Evolutionary conservation across 2,888 invertebrate genomes (phyloP).

Genomic region (Callyntrura sp.): DNA sequence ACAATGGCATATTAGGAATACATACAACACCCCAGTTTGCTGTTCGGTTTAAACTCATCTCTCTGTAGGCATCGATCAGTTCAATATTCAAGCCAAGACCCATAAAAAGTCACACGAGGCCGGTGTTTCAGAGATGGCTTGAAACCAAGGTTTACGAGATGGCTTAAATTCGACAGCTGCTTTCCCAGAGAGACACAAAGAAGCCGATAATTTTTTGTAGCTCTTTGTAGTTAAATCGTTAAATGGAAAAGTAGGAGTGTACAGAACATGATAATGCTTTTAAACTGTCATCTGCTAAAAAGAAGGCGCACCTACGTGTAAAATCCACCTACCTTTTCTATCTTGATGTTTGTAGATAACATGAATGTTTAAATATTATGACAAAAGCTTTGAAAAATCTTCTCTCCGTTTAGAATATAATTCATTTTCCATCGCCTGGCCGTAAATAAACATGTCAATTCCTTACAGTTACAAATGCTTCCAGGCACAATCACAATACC

Average conservation of each 20-base stretch:
- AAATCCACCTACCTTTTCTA: too few relatives aligned
- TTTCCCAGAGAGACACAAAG: not conserved
- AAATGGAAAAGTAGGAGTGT: not conserved
- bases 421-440: not conserved
- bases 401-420: not conserved
- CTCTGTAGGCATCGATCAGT: too few relatives aligned
- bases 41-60: too few relatives aligned
- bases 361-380: not conserved
- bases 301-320: too few relatives aligned
- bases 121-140: too few relatives aligned
- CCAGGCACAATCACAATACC: not conserved
- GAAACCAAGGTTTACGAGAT: too few relatives aligned
- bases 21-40: too few relatives aligned
- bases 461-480: not conserved
- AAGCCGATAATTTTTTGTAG: not conserved
- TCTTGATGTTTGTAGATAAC: not conserved
- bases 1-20: not conserved
- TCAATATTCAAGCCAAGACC: too few relatives aligned
- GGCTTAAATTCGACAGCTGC: not conserved
- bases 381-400: too few relatives aligned
- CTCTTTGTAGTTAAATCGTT: not conserved
- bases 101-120: too few relatives aligned
- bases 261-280: slow-evolving; percentile 1
- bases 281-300: slow-evolving; percentile 11
- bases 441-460: too few relatives aligned